Evolutionary conservation across 2,113 vertebrate species (phyloP).

Genomic region (Nestor notabilis): DNA sequence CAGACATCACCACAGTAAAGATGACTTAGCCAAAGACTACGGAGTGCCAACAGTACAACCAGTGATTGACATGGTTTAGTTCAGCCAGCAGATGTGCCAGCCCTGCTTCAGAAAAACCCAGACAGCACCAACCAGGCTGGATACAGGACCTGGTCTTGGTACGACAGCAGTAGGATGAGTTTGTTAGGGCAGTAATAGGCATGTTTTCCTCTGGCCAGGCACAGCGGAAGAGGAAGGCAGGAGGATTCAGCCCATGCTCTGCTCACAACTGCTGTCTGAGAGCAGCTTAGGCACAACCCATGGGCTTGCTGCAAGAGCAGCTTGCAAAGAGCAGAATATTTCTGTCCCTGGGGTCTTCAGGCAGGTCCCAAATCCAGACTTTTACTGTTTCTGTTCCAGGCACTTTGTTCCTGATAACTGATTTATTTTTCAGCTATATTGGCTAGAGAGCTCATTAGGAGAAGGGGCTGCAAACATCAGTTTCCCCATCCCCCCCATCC

Average conservation of each 20-base stretch:
- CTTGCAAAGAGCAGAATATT: not conserved
- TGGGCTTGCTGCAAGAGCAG: not conserved
- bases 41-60: not conserved
- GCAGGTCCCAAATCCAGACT: not conserved
- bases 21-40: not conserved
- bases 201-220: not conserved
- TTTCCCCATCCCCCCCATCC: not conserved
- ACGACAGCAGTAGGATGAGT: not conserved
- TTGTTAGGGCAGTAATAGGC: not conserved
- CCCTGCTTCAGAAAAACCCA: not conserved
- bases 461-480: not conserved
- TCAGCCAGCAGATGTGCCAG: not conserved
- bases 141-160: not conserved
- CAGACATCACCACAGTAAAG: not conserved
- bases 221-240: not conserved
- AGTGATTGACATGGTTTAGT: rapidly evolving
- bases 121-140: not conserved
- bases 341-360: not conserved
- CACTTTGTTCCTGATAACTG: not conserved
- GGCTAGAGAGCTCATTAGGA: not conserved
- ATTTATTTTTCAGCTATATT: not conserved
- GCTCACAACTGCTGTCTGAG: not conserved
- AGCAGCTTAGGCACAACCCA: not conserved
- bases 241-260: not conserved
- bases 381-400: not conserved